A percentile compares a stretch with the other conserved stretches of the same genome.
Evolutionary conservation across 2,797 vertebrate species (phyloP).

Genomic region (Silurus lanzhouensis): DNA sequence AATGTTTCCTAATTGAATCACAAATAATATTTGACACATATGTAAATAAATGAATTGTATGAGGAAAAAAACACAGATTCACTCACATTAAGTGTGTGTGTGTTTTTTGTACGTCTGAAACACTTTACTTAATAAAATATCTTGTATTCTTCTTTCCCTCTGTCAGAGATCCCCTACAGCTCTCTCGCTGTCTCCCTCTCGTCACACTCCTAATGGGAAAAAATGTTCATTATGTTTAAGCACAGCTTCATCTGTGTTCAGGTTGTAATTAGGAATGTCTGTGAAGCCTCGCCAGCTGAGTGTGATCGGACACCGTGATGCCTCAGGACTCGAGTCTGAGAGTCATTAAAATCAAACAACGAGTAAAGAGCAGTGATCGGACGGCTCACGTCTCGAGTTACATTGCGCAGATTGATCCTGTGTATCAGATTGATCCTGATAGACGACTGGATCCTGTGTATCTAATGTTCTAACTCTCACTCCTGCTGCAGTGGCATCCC

Average conservation of each 20-base stretch:
- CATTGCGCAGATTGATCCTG: too few relatives aligned
- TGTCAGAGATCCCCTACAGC: too few relatives aligned
- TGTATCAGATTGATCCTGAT: too few relatives aligned
- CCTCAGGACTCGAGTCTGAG: neutral
- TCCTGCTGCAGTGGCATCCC: too few relatives aligned
- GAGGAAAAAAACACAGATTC: too few relatives aligned
- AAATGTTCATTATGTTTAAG: slow-evolving; percentile 41
- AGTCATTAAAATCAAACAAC: neutral
- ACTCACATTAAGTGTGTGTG: too few relatives aligned
- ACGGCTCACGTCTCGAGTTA: too few relatives aligned
- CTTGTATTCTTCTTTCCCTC: too few relatives aligned
- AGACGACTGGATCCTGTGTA: too few relatives aligned
- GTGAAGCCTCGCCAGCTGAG: slow-evolving; percentile 24
- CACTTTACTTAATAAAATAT: too few relatives aligned
- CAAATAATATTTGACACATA: neutral
- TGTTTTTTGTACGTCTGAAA: too few relatives aligned
- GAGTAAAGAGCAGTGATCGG: neutral
- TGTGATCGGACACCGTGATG: neutral
- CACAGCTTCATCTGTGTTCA: slow-evolving; percentile 18
- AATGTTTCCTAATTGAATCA: neutral
- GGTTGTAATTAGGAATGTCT: slow-evolving; percentile 18
- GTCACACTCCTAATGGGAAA: slow-evolving; percentile 8
- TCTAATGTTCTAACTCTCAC: too few relatives aligned
- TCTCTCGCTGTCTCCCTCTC: neutral
- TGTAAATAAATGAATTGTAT: neutral